Percentiles rank a stretch among this genome's conserved stretches.
phyloP scores from a whole-genome alignment of 2,113 vertebrate genomes.

The Phoenicopterus ruber region DNA sequence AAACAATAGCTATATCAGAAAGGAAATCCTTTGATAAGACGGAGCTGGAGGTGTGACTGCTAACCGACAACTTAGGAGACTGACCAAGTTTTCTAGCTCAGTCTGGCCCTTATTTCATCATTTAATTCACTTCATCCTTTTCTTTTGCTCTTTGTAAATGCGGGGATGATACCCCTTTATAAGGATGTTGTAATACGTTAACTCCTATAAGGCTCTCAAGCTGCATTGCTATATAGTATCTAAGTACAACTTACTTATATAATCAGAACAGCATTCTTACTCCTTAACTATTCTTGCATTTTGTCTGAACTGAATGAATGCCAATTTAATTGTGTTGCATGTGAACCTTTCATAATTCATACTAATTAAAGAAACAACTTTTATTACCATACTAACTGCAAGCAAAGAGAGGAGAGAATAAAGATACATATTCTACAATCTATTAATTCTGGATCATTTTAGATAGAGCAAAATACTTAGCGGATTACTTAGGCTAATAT shows the following conservation, averaged over 20 bases:
- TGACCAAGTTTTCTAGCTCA: background rate
- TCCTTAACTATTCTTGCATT: background rate
- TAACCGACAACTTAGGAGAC: background rate
- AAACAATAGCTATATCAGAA: background rate
- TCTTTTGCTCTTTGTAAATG: background rate
- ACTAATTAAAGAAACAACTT: background rate
- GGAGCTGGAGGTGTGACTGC: background rate
- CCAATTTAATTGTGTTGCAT: background rate
- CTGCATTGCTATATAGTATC: background rate
- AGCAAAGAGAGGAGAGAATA: background rate
- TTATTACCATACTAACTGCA: background rate
- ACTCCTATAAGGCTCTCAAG: background rate
- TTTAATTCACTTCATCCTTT: background rate
- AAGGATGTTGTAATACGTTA: background rate
- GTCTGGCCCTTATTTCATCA: background rate
- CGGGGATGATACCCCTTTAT: background rate
- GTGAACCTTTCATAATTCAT: background rate
- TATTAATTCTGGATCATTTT: conserved; percentile 15
- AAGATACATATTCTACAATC: background rate
- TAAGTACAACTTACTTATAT: background rate
- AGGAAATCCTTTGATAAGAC: background rate
- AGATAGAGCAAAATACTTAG: background rate
- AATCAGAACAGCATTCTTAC: background rate
- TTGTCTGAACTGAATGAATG: background rate
- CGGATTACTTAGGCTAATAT: conserved; percentile 4